Base-by-base conservation (phyloP, 2,113 vertebrate genomes). In the Lucifuga dentata region DNA sequence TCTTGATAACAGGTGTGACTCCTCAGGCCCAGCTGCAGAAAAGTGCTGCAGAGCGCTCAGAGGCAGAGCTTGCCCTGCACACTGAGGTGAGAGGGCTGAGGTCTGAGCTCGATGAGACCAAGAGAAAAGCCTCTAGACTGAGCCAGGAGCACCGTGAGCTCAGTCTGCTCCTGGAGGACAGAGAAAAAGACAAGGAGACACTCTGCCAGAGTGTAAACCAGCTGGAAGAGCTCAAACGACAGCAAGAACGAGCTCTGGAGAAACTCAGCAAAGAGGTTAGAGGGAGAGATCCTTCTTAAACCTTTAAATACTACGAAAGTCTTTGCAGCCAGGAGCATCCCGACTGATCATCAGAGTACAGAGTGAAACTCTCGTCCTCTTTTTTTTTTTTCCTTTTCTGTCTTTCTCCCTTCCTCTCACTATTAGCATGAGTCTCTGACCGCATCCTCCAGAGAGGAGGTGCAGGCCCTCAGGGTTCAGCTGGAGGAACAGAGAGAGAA, bases 401-500 rank as follows among this genome's bases (percentile, higher is more conserved):
- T n/a, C 11, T 20, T 5, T 9, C 3, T 15, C 19, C n/a, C 35
- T 24, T 60, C 19, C 46, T 2, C 1, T 35, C 58, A 1, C 20
- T 21, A 0, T 32, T 73, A 98, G 97, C 83, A 95, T 43, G 94
- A 95, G 58, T 89, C 93, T 68, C 90, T 96, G 76, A 70, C 90
- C 0, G 32, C 64, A 0, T 92, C 95, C 32, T 96, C 94, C 0
- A 92, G 88, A 63, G 89, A 90, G 48, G 93, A 95, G 0, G 67
- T 90, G 20, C 88, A 90, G 11, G 24, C 36, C 24, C 88, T 98
- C 35, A 91, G 87, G 70, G 39, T 81, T 2, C 96, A 98, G 85
- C 87, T 98, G 89, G 96, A 98, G 33, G 97, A 98, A 52, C 94
- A 95, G 38, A 94, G 91, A 81, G 97, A 97, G 58, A 93, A 92